phyloP scores from a whole-genome alignment of 2,113 vertebrate species.

The Sardina pilchardus region DNA sequence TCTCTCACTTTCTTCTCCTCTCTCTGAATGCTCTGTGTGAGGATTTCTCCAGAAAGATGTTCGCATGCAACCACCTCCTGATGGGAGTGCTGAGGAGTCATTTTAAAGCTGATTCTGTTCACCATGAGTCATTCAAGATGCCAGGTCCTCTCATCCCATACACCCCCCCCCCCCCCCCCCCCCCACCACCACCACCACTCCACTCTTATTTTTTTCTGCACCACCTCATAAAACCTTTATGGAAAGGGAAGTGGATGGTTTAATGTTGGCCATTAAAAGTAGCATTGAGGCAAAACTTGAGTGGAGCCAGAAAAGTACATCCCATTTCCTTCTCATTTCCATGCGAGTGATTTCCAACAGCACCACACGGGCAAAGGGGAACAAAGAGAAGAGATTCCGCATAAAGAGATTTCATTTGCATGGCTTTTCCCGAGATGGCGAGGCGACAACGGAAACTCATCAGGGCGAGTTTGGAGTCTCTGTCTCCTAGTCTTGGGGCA shows the following conservation, averaged over 20 bases:
- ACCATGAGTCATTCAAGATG: background rate
- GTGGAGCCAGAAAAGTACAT: too few relatives aligned
- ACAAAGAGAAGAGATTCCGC: background rate
- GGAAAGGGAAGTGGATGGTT: too few relatives aligned
- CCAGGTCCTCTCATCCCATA: background rate
- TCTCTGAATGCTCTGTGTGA: background rate
- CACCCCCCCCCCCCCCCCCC: too few relatives aligned
- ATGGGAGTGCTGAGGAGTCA: background rate
- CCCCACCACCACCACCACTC: background rate
- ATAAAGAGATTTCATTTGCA: background rate
- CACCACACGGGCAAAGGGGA: background rate
- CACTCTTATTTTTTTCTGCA: background rate
- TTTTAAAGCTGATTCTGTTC: background rate
- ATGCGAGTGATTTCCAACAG: background rate
- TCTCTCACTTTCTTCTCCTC: background rate
- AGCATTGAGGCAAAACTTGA: too few relatives aligned
- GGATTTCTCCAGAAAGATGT: background rate
- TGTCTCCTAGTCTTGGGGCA: too few relatives aligned
- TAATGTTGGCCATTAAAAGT: too few relatives aligned
- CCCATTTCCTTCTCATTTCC: background rate
- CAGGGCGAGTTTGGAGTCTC: too few relatives aligned
- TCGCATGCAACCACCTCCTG: background rate
- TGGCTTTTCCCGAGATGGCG: background rate
- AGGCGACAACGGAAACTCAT: too few relatives aligned
- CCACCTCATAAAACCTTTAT: background rate